Percentiles rank a stretch among this genome's conserved stretches.
These are phyloP conservation scores for Proteles cristata DNA, from an alignment of 2,113 vertebrate species.

Conservation along the genomic window DNA sequence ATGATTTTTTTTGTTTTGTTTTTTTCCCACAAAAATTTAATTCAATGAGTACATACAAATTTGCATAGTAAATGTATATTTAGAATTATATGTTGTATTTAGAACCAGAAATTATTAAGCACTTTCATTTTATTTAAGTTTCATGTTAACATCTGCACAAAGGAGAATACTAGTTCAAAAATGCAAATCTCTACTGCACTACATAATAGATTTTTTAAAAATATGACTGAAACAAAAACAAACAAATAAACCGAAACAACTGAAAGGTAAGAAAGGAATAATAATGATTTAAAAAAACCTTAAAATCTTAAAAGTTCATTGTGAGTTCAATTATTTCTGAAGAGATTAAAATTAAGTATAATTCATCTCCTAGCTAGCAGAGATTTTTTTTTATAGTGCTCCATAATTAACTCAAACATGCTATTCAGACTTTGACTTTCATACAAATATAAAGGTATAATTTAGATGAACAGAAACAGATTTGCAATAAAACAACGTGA, in stretches of 20 bases:
- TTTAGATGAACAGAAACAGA: constrained; percentile 58
- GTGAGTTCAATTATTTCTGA: constrained; percentile 50
- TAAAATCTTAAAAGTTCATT: constrained; percentile 42
- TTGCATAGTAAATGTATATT: not conserved
- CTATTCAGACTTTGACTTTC: constrained; percentile 65
- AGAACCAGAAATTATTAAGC: not conserved
- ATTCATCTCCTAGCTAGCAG: not conserved
- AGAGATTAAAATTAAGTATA: constrained; percentile 59
- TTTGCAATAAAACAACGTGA: constrained; percentile 48
- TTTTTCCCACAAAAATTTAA: not conserved
- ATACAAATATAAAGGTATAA: constrained; percentile 67
- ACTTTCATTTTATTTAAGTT: constrained; percentile 9
- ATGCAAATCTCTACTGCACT: not conserved
- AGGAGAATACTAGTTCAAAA: not conserved
- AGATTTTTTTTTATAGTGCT: constrained; percentile 35
- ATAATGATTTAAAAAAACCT: not conserved
- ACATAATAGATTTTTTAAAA: not conserved
- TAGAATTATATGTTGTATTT: not conserved
- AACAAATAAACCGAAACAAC: not conserved
- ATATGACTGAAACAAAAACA: too few relatives aligned
- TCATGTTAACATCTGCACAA: not conserved
- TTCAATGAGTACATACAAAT: not conserved
- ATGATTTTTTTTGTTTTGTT: not conserved
- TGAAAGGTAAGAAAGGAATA: not conserved
- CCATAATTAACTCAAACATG: constrained; percentile 64